These are phyloP conservation scores for Caracal caracal DNA, from an alignment of 2,113 vertebrate species.

Conservation along the genomic window DNA sequence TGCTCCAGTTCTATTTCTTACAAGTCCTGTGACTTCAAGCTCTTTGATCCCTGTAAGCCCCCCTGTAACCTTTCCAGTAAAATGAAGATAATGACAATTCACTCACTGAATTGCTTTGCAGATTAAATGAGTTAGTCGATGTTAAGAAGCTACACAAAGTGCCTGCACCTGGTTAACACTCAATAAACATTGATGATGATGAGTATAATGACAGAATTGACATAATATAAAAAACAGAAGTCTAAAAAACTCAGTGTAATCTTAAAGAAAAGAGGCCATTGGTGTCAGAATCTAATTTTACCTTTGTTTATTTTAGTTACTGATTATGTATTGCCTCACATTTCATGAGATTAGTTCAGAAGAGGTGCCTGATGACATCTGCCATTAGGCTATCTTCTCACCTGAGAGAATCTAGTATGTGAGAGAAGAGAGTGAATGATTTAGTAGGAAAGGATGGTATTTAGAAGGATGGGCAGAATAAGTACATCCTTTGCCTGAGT, in stretches of 20 bases:
- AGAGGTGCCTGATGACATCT: background rate
- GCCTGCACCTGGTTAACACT: background rate
- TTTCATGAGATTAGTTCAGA: background rate
- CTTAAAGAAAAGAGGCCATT: background rate
- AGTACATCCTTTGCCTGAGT: constrained; percentile 29
- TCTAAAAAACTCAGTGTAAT: background rate
- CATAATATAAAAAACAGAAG: background rate
- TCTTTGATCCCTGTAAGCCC: background rate
- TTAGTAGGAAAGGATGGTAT: background rate
- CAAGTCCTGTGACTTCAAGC: background rate
- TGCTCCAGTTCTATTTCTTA: background rate
- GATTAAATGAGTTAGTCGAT: background rate
- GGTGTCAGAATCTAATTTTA: background rate
- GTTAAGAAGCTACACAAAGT: background rate
- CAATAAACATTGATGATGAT: background rate
- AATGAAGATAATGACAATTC: background rate
- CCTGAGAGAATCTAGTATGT: background rate
- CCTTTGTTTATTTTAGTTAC: background rate
- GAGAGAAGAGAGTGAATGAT: background rate
- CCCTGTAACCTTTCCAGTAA: background rate
- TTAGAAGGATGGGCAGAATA: constrained; percentile 10
- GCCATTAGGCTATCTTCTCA: background rate
- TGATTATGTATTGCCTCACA: background rate
- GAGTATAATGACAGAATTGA: background rate
- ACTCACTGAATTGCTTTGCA: background rate